Percentiles rank a stretch among this genome's conserved stretches.
These are phyloP conservation scores for Mesorhabditis belari DNA, from an alignment of 2,888 invertebrate genomes.

Conservation along the genomic window DNA sequence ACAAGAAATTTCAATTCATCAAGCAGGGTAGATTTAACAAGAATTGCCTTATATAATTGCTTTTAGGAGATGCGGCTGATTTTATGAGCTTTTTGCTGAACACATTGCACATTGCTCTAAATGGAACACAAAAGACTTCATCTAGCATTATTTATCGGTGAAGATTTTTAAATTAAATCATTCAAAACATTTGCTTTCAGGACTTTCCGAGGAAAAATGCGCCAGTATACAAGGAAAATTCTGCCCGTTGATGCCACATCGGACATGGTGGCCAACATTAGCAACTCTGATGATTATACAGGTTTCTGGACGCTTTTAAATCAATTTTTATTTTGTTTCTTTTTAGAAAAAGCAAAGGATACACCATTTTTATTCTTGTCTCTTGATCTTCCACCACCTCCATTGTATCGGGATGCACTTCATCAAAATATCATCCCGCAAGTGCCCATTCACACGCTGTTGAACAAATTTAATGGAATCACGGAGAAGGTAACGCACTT, in stretches of 20 bases:
- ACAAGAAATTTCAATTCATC: conserved; percentile 97
- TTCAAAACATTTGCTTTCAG: conserved; percentile 10
- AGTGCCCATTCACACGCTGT: conserved; percentile 82
- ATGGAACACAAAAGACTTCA: conserved; percentile 70
- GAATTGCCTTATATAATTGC: conserved; percentile 7
- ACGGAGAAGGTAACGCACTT: conserved; percentile 66
- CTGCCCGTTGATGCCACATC: conserved; percentile 72
- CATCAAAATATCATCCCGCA: conserved; percentile 93
- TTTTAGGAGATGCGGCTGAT: conserved; percentile 84
- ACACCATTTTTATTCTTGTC: conserved; percentile 92
- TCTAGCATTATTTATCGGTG: conserved; percentile 74
- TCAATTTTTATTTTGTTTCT: background rate
- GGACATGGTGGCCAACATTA: conserved; percentile 10
- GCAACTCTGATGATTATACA: background rate
- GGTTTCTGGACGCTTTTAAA: conserved; percentile 2
- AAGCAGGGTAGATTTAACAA: conserved; percentile 69
- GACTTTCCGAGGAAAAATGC: conserved; percentile 70
- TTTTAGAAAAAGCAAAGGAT: conserved; percentile 71
- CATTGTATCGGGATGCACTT: conserved; percentile 91
- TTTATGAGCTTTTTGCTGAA: conserved; percentile 97
- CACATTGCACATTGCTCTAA: conserved; percentile 84
- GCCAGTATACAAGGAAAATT: conserved; percentile 72
- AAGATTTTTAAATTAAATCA: background rate
- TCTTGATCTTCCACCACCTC: conserved; percentile 92
- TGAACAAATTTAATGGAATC: conserved; percentile 91